These are phyloP conservation scores for Polymixis lichenea DNA, from an alignment of 2,888 invertebrate genomes.

Conservation along the genomic window DNA sequence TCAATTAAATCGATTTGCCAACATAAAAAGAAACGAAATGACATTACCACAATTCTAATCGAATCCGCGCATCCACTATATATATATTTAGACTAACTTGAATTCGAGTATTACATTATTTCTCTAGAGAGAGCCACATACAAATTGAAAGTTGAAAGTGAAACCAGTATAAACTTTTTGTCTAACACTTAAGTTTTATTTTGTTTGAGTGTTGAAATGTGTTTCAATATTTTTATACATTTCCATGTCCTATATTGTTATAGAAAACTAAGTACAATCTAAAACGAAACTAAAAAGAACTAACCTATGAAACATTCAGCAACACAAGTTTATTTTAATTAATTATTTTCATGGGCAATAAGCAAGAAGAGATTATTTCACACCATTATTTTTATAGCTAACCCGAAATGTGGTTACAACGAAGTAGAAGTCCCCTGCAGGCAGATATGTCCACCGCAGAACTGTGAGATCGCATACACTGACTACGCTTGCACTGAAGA, in stretches of 20 bases:
- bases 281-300: no score
- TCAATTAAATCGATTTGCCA: no score
- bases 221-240: no score
- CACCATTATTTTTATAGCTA: constrained; percentile 16
- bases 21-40: no score
- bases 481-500: constrained; percentile 61
- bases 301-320: neutral
- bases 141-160: neutral
- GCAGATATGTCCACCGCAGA: constrained; percentile 72
- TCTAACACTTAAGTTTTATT: neutral
- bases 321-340: neutral
- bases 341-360: neutral
- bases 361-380: neutral
- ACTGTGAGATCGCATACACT: constrained; percentile 71
- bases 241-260: no score
- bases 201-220: neutral
- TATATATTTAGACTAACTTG: no score
- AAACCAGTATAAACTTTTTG: constrained; percentile 7
- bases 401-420: constrained; percentile 66
- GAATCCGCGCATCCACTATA: no score
- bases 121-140: no score
- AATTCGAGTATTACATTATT: no score
- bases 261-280: no score
- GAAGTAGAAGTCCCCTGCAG: constrained; percentile 68
- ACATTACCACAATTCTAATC: no score